phyloP scores from a whole-genome alignment of 1,140 invertebrate genomes.

The Drosophila sp. region DNA sequence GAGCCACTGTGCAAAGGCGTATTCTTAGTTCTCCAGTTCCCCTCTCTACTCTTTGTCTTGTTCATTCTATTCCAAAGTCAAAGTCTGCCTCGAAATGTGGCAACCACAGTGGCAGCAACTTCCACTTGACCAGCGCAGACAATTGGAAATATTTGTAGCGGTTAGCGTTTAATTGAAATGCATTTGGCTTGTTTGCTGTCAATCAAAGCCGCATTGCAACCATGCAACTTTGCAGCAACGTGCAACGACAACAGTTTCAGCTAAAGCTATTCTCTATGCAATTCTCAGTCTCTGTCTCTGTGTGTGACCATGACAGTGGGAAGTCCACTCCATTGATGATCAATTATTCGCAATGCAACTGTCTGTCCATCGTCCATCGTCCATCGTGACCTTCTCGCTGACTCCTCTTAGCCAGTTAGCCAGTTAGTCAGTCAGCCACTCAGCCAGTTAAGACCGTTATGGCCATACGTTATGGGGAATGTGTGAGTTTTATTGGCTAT shows the following conservation, averaged over 20 bases:
- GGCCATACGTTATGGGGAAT: slow-evolving; percentile 14
- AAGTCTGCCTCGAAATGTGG: slow-evolving; percentile 44
- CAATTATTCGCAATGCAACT: slow-evolving; percentile 13
- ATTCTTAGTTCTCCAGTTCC: slow-evolving; percentile 9
- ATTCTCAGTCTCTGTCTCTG: not conserved
- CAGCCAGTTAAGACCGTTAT: slow-evolving; percentile 28
- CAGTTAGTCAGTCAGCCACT: too few species aligned
- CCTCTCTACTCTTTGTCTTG: not conserved
- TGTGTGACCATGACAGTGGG: slow-evolving; percentile 11
- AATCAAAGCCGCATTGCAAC: slow-evolving; percentile 59
- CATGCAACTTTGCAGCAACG: not conserved
- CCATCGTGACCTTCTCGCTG: slow-evolving; percentile 3
- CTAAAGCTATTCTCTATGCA: too few species aligned
- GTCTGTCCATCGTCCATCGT: not conserved
- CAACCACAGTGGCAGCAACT: slow-evolving; percentile 22
- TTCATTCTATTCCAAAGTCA: slow-evolving; percentile 16
- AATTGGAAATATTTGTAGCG: slow-evolving; percentile 82
- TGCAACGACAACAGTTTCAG: too few species aligned
- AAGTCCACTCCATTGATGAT: slow-evolving; percentile 4
- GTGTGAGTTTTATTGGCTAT: slow-evolving; percentile 27
- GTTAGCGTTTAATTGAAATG: slow-evolving; percentile 84
- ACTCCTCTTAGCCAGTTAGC: slow-evolving; percentile 9
- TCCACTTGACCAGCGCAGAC: slow-evolving; percentile 64
- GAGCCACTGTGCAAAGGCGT: not conserved
- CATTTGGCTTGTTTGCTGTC: slow-evolving; percentile 80